A percentile compares a stretch with the other conserved stretches of the same genome.
Evolutionary conservation across 2,888 invertebrate species (phyloP).

Genomic region (Drosophila multiciliata): DNA sequence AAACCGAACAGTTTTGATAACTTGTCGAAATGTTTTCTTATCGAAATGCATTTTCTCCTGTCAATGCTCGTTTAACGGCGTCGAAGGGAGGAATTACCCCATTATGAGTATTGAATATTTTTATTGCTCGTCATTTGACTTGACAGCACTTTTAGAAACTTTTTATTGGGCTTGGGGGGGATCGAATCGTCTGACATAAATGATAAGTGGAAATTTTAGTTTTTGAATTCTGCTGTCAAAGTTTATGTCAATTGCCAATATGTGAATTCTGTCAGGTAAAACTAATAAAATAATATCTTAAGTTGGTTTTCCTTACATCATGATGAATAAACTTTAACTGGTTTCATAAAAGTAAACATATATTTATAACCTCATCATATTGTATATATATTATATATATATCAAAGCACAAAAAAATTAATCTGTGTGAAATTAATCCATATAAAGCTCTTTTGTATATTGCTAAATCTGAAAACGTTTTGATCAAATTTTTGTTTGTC

Average conservation of each 20-base stretch:
- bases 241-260: neutral
- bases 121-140: slow-evolving; percentile 36
- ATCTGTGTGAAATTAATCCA: slow-evolving; percentile 8
- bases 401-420: slow-evolving; percentile 3
- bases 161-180: slow-evolving; percentile 9
- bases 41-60: slow-evolving; percentile 13
- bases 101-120: slow-evolving; percentile 41
- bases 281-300: neutral
- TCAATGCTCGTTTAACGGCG: slow-evolving; percentile 1
- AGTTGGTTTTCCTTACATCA: neutral
- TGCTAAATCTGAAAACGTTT: slow-evolving; percentile 17
- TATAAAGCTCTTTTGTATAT: slow-evolving; percentile 12
- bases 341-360: neutral
- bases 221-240: neutral
- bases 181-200: slow-evolving; percentile 1
- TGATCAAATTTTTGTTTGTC: slow-evolving; percentile 8
- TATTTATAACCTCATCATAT: neutral
- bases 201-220: neutral
- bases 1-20: slow-evolving; percentile 40
- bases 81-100: slow-evolving; percentile 13
- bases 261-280: neutral
- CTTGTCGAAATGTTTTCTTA: slow-evolving; percentile 17
- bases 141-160: slow-evolving; percentile 27
- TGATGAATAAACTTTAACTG: neutral
- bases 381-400: neutral